phyloP scores from a whole-genome alignment of 1,140 invertebrate genomes.

The Lordiphosa stackelbergi region DNA sequence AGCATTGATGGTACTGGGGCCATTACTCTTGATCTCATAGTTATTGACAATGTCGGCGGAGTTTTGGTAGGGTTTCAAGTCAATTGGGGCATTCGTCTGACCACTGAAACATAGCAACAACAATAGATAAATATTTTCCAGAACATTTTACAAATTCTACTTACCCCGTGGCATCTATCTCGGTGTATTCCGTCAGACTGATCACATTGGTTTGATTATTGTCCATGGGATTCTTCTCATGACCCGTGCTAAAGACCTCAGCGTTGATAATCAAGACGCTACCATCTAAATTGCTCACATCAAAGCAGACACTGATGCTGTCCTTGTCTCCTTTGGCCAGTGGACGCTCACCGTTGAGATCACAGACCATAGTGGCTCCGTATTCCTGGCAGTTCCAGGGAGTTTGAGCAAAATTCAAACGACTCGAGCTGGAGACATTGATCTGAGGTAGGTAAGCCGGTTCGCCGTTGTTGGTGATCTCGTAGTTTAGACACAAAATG shows the following conservation, averaged over 20 bases:
- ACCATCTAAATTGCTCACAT: conserved; percentile 59
- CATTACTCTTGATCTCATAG: conserved; percentile 72
- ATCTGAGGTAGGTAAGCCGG: conserved; percentile 77
- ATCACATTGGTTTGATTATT: conserved; percentile 68
- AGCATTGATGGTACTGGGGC: conserved; percentile 61
- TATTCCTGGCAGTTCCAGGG: conserved; percentile 72
- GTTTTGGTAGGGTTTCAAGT: conserved; percentile 61
- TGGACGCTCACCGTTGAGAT: conserved; percentile 57
- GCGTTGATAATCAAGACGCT: conserved; percentile 55
- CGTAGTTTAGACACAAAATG: conserved; percentile 66
- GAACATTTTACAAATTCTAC: background rate
- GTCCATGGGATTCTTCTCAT: conserved; percentile 63
- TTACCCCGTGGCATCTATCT: conserved; percentile 77
- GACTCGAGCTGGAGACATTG: conserved; percentile 68
- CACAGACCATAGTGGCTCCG: conserved; percentile 60
- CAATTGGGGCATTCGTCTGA: conserved; percentile 50
- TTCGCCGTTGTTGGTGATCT: conserved; percentile 76
- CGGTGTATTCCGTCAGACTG: conserved; percentile 73
- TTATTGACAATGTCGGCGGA: conserved; percentile 57
- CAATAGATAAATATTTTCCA: too few relatives aligned
- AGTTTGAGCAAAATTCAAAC: conserved; percentile 72
- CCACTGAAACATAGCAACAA: conserved; percentile 33
- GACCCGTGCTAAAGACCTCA: conserved; percentile 76
- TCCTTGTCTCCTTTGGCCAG: conserved; percentile 61
- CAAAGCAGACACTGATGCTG: conserved; percentile 72